Conservation (phyloP, 1,140 invertebrate genomes). For the Spodoptera litura region DNA sequence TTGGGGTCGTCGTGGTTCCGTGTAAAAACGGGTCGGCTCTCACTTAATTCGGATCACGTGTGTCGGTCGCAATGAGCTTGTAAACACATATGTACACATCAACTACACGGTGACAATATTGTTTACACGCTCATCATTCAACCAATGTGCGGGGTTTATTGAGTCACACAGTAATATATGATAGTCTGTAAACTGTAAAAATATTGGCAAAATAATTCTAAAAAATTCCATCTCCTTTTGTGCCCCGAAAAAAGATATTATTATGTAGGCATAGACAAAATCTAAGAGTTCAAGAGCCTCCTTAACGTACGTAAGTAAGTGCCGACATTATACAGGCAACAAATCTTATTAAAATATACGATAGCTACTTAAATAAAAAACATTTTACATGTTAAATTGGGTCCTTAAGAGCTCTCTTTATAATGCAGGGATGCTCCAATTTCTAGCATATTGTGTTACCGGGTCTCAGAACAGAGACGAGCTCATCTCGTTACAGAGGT, state of each 20-base stretch:
- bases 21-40: conserved; percentile 58
- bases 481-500: conserved; percentile 5
- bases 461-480: conserved; percentile 4
- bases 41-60: conserved; percentile 73
- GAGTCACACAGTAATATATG: too few species aligned
- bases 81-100: conserved; percentile 54
- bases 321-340: not conserved
- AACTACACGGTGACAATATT: conserved; percentile 36
- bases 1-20: conserved; percentile 51
- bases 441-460: conserved; percentile 22
- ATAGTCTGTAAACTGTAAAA: too few species aligned
- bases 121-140: conserved; percentile 4
- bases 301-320: not conserved
- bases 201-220: too few species aligned
- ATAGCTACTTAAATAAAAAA: conserved; percentile 14
- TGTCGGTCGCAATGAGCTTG: conserved; percentile 56
- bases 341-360: conserved; percentile 14
- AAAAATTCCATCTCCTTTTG: too few species aligned
- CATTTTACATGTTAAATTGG: conserved; percentile 20
- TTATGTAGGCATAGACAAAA: too few species aligned
- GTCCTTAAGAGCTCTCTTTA: conserved; percentile 24
- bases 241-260: too few species aligned
- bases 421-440: conserved; percentile 10
- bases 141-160: not conserved
- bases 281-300: not conserved